Percentiles rank a stretch among this genome's conserved stretches.
Conservation (phyloP, 2,888 invertebrate species). For the Brachypalpus laphriformis region DNA sequence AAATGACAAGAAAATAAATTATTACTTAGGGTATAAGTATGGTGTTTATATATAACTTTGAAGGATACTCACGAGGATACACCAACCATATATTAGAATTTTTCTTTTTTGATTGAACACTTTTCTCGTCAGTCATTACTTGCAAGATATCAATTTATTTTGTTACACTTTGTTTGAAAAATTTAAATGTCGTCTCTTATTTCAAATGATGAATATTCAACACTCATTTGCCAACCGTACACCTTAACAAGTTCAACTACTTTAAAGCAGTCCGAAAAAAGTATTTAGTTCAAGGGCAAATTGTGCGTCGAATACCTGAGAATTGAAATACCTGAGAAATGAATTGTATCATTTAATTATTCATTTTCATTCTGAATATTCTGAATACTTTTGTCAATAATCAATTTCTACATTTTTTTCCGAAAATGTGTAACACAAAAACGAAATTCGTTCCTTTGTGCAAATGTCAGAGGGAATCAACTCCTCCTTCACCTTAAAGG, state of each 20-base stretch:
- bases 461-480: slow-evolving; percentile 25
- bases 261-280: background rate
- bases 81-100: slow-evolving; percentile 45
- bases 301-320: background rate
- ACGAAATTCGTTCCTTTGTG: slow-evolving; percentile 21
- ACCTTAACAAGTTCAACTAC: background rate
- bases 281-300: background rate
- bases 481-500: slow-evolving; percentile 4
- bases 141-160: too few relatives aligned
- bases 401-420: background rate
- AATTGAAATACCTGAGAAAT: background rate
- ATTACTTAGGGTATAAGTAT: too few relatives aligned
- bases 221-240: slow-evolving; percentile 2
- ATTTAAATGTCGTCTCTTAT: too few relatives aligned
- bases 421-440: background rate
- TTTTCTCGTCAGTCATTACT: slow-evolving; percentile 26
- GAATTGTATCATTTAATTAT: slow-evolving; percentile 30
- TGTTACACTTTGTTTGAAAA: too few relatives aligned
- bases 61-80: slow-evolving; percentile 62
- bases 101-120: slow-evolving; percentile 50
- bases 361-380: background rate
- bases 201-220: too few relatives aligned
- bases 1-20: too few relatives aligned
- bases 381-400: slow-evolving; percentile 18
- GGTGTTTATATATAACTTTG: background rate